Conservation (phyloP, 2,888 invertebrate genomes). For the Drosophila multiciliata region DNA sequence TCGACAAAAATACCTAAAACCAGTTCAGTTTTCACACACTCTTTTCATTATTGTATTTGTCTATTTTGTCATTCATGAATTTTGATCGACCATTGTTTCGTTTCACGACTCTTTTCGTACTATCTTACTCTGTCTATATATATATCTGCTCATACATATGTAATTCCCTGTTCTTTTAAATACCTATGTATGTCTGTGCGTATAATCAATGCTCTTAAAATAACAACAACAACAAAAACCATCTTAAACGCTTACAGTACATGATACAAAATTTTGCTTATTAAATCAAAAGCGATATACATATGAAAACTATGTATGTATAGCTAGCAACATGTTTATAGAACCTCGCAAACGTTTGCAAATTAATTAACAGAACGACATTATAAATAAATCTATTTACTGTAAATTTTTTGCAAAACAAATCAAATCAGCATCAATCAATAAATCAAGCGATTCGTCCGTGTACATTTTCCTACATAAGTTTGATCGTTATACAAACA, state of each 20-base stretch:
- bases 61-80: constrained; percentile 31
- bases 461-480: constrained; percentile 32
- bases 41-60: constrained; percentile 3
- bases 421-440: constrained; percentile 6
- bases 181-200: constrained; percentile 42
- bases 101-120: constrained; percentile 32
- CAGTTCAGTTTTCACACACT: not conserved
- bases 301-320: constrained; percentile 70
- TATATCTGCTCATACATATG: constrained; percentile 24
- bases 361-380: constrained; percentile 31
- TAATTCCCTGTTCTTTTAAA: constrained; percentile 23
- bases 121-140: constrained; percentile 37
- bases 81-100: constrained; percentile 51
- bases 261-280: constrained; percentile 50
- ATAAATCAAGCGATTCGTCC: constrained; percentile 23
- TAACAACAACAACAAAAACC: constrained; percentile 12
- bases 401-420: constrained; percentile 13
- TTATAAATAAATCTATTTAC: constrained; percentile 17
- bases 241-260: constrained; percentile 72
- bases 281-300: constrained; percentile 34
- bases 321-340: constrained; percentile 83
- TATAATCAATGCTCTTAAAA: constrained; percentile 32
- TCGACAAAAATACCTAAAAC: no score
- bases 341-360: constrained; percentile 60
- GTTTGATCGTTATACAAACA: constrained; percentile 29